Evolutionary conservation across 2,113 vertebrate genomes (phyloP).

Genomic region (Ailuropoda melanoleuca): DNA sequence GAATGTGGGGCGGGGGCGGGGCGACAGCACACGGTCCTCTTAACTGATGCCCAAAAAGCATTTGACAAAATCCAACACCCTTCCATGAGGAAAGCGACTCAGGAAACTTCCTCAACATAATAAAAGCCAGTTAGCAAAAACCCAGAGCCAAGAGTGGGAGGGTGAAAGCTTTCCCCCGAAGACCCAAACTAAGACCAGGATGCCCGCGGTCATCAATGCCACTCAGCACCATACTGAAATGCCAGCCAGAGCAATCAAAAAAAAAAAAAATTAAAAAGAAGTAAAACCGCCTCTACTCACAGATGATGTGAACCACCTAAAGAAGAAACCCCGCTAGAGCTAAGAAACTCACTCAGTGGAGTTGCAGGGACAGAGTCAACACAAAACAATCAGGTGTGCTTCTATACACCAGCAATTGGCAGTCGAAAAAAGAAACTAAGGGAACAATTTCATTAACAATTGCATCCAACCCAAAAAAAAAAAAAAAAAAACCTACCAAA

Average conservation of each 20-base stretch:
- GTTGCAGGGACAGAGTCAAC: background rate
- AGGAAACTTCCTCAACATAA: background rate
- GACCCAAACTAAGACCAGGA: background rate
- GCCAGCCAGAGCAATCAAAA: background rate
- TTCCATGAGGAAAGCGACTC: background rate
- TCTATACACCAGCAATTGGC: background rate
- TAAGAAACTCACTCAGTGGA: background rate
- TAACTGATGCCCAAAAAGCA: background rate
- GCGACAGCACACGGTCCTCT: background rate
- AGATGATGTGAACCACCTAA: background rate
- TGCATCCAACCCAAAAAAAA: background rate
- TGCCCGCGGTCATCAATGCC: background rate
- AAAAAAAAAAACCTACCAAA: background rate
- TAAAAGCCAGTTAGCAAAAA: background rate
- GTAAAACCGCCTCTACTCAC: background rate
- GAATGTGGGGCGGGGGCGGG: accelerated
- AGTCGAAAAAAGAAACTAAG: background rate
- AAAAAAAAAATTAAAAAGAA: background rate
- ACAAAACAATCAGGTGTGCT: background rate
- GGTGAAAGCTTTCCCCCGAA: background rate
- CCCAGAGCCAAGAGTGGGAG: background rate
- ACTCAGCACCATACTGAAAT: background rate
- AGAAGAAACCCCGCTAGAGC: background rate
- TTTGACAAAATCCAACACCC: background rate
- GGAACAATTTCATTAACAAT: background rate